Base-by-base conservation (phyloP, 2,888 invertebrate genomes). In the Protophormia terraenovae region DNA sequence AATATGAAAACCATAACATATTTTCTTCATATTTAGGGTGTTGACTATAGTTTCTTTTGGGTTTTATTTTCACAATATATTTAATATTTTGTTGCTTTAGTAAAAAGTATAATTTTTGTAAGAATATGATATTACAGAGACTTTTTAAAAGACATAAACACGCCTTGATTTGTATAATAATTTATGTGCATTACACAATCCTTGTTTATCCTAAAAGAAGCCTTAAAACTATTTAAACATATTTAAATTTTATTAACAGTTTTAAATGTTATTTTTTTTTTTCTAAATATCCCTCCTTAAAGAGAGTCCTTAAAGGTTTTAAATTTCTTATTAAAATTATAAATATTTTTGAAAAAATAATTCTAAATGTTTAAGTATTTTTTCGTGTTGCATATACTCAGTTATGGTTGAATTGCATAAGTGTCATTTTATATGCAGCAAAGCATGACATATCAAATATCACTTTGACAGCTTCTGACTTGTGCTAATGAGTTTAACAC, bases 401-500 rank as follows among this genome's bases (percentile, higher is more conserved):
- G 73, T 66, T 66, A 35, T 71, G 75, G 50, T 60, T 78, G 82
- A 53, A 82, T 79, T 75, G 73, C 69, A 64, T 79, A 85, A 85
- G 85, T 85, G 82, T 76, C 75, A 71, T 75, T 81, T 80, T 76
- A 69, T 72, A 73, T 73, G 66, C 77, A 67, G 76, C 29, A 55
- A 73, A 55, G 67, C 81, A 72, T 73, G 53, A 72, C 73, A 78
- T 85, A 85, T 85, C 82, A 82, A 79, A 85, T 85, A 66, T 75
- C 82, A 85, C 71, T 75, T 79, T 82, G 82, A 85, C 78, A 85
- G 82, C 78, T 75, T 71, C 81, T 82, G 82, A 82, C 82, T 85
- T 85, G 82, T 72, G 82, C 82, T 85, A 85, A 85, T 85, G 85
- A 82, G 78, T 85, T 84, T 73, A 84, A 85, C 81, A 81, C 71